A percentile compares a stretch with the other conserved stretches of the same genome.
These are phyloP conservation scores for Petrophora chlorosata DNA, from an alignment of 2,888 invertebrate species.

Conservation along the genomic window DNA sequence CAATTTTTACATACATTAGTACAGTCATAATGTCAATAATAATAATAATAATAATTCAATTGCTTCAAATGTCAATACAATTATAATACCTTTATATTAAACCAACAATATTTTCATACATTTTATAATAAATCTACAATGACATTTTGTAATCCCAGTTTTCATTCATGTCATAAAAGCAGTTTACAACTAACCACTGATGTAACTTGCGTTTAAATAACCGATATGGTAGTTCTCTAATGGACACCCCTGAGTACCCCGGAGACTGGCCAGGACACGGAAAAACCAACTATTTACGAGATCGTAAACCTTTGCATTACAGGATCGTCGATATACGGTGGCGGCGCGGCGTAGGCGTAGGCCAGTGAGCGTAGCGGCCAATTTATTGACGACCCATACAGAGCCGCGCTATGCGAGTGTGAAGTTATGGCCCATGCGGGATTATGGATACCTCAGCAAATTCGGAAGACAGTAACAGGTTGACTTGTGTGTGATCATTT, in stretches of 20 bases:
- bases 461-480: background rate
- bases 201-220: background rate
- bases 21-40: no score
- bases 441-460: constrained; percentile 8
- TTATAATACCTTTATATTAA: no score
- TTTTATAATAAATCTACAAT: no score
- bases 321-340: constrained; percentile 8
- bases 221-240: background rate
- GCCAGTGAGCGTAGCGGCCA: constrained; percentile 14
- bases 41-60: no score
- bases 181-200: no score
- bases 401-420: constrained; percentile 16
- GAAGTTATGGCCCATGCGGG: constrained; percentile 16
- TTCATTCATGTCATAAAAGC: no score
- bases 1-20: no score
- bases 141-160: no score
- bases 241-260: background rate
- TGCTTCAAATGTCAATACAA: no score
- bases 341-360: background rate
- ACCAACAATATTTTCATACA: no score
- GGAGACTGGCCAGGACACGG: constrained; percentile 2
- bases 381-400: constrained; percentile 20
- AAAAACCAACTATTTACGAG: constrained; percentile 29
- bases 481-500: background rate
- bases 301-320: constrained; percentile 28